phyloP scores from a whole-genome alignment of 2,888 invertebrate species.

The Pycnomerus fuliginosus region DNA sequence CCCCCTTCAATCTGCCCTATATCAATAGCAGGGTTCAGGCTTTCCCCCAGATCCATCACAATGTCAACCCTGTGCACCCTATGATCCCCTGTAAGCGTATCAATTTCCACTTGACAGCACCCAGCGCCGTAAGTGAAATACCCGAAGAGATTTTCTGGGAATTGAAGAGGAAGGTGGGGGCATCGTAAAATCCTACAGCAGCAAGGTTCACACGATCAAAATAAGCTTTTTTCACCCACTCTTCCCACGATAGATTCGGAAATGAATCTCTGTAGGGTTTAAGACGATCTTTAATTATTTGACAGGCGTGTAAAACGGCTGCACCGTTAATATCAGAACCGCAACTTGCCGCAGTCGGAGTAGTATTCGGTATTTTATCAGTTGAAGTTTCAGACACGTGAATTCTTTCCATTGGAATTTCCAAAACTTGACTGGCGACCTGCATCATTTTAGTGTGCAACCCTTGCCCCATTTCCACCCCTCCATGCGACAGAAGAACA shows the following conservation, averaged over 20 bases:
- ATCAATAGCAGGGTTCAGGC: slow-evolving; percentile 94
- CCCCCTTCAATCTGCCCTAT: slow-evolving; percentile 96
- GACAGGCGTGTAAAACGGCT: slow-evolving; percentile 84
- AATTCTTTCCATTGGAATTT: slow-evolving; percentile 69
- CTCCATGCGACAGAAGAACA: slow-evolving; percentile 84
- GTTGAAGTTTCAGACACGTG: slow-evolving; percentile 82
- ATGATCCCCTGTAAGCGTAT: slow-evolving; percentile 93
- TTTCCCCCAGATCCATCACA: slow-evolving; percentile 95
- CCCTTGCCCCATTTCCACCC: slow-evolving; percentile 98
- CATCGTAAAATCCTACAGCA: slow-evolving; percentile 79
- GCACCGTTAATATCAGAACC: slow-evolving; percentile 90
- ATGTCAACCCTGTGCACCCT: slow-evolving; percentile 86
- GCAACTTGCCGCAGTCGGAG: slow-evolving; percentile 85
- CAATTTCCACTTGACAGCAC: slow-evolving; percentile 87
- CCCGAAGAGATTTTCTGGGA: slow-evolving; percentile 71
- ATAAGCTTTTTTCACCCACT: slow-evolving; percentile 79
- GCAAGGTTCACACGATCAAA: slow-evolving; percentile 76
- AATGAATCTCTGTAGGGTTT: slow-evolving; percentile 71
- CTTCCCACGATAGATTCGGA: slow-evolving; percentile 80
- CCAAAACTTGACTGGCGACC: slow-evolving; percentile 75
- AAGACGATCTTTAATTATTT: slow-evolving; percentile 69
- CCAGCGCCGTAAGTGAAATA: slow-evolving; percentile 88
- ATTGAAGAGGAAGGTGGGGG: slow-evolving; percentile 71
- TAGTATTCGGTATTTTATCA: slow-evolving; percentile 90
- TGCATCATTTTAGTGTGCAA: slow-evolving; percentile 95